Percentiles rank a stretch among this genome's conserved stretches.
Evolutionary conservation across 2,113 vertebrate genomes (phyloP).

Genomic region (Petrocephalus zakoni): DNA sequence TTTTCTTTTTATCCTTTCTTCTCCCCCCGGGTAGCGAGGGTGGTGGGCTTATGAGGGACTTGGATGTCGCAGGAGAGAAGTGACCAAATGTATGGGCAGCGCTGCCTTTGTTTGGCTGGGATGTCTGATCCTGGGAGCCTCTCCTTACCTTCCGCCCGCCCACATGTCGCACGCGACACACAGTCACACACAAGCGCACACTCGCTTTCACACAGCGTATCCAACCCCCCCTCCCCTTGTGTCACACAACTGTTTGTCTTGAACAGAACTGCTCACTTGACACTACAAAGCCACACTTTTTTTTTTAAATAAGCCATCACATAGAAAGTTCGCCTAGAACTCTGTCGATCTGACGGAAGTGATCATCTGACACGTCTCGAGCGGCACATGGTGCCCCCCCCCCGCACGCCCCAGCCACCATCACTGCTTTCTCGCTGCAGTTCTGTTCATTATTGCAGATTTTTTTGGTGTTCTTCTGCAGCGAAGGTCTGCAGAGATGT

Average conservation of each 20-base stretch:
- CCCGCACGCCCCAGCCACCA: background rate
- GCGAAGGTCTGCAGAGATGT: background rate
- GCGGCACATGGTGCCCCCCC: background rate
- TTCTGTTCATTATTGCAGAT: background rate
- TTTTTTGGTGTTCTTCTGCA: background rate
- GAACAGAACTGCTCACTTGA: background rate
- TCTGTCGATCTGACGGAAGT: background rate
- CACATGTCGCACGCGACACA: conserved; percentile 34
- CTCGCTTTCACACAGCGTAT: conserved; percentile 2
- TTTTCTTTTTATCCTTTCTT: background rate
- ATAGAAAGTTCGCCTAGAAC: background rate
- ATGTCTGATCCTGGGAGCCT: conserved; percentile 96
- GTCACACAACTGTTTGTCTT: conserved; percentile 12
- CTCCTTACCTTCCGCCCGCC: conserved; percentile 45
- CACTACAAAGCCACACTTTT: conserved; percentile 17
- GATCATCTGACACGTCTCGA: background rate
- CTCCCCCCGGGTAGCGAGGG: background rate
- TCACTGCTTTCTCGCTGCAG: background rate
- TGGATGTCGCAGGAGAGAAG: conserved; percentile 64
- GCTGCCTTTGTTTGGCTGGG: conserved; percentile 89
- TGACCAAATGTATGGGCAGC: conserved; percentile 93
- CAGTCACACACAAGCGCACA: conserved; percentile 10
- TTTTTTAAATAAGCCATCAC: background rate
- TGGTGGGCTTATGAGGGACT: background rate
- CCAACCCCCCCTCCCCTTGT: background rate